These are phyloP conservation scores for Cephus sareptanus DNA, from an alignment of 2,888 invertebrate species.

Conservation along the genomic window DNA sequence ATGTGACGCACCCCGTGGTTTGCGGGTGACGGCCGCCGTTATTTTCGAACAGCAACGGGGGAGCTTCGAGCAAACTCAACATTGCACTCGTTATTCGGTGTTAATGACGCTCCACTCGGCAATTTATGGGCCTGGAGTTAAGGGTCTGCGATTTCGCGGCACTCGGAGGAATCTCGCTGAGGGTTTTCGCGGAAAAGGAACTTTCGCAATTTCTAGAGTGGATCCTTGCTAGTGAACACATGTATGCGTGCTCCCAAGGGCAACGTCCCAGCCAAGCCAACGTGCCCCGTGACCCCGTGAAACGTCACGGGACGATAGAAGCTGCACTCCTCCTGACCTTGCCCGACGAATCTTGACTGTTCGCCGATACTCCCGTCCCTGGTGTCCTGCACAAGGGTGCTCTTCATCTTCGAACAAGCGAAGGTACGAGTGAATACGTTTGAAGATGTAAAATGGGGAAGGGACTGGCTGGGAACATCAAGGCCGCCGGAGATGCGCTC, in stretches of 20 bases:
- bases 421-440: too few species aligned
- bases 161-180: neutral
- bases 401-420: too few species aligned
- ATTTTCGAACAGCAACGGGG: conserved; percentile 11
- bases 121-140: conserved; percentile 50
- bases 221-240: too few species aligned
- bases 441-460: too few species aligned
- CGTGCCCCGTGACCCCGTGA: too few species aligned
- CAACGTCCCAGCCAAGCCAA: too few species aligned
- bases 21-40: neutral
- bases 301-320: too few species aligned
- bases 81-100: conserved; percentile 53
- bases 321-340: too few species aligned
- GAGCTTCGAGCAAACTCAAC: conserved; percentile 33
- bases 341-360: conserved; percentile 41
- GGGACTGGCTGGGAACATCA: too few species aligned
- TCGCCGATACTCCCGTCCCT: conserved; percentile 13
- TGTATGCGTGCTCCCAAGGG: too few species aligned
- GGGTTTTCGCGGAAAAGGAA: conserved; percentile 9
- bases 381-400: too few species aligned
- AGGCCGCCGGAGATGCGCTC: too few species aligned
- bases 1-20: conserved; percentile 31
- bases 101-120: conserved; percentile 48
- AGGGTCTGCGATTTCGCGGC: conserved; percentile 29
- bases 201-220: neutral